A percentile compares a stretch with the other conserved stretches of the same genome.
phyloP scores from a whole-genome alignment of 2,797 vertebrate genomes.

The Poeciliopsis infans region DNA sequence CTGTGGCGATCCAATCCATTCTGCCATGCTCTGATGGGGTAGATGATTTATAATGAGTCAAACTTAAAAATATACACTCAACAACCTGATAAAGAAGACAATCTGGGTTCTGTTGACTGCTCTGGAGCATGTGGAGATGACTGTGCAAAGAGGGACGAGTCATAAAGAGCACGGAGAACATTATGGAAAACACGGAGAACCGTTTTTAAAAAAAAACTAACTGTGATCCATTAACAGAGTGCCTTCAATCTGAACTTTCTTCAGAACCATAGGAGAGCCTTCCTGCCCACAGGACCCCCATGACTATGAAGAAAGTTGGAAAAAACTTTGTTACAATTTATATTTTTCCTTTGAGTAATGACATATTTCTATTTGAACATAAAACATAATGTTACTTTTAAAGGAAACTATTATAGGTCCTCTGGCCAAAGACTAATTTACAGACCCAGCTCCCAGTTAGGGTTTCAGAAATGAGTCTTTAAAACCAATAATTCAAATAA shows the following conservation, averaged over 20 bases:
- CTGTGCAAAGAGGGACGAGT: background rate
- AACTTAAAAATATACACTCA: background rate
- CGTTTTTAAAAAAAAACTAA: background rate
- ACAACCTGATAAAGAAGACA: background rate
- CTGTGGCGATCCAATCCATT: background rate
- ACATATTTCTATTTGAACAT: background rate
- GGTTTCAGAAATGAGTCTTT: background rate
- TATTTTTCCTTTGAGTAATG: background rate
- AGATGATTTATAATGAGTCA: background rate
- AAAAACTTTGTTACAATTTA: too few relatives aligned
- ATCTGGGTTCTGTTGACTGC: background rate
- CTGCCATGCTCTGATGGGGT: background rate
- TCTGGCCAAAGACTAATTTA: background rate
- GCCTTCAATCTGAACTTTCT: background rate
- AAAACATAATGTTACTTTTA: background rate
- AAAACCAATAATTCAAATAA: background rate
- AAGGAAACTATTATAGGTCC: background rate
- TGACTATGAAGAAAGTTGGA: background rate
- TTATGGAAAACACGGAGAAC: background rate
- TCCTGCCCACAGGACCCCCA: background rate
- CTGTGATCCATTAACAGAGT: background rate
- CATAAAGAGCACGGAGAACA: background rate
- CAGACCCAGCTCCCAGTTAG: background rate
- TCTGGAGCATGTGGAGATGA: background rate
- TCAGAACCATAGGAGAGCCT: background rate